Conservation (phyloP, 2,888 invertebrate genomes). For the Nephrotoma appendiculata region DNA sequence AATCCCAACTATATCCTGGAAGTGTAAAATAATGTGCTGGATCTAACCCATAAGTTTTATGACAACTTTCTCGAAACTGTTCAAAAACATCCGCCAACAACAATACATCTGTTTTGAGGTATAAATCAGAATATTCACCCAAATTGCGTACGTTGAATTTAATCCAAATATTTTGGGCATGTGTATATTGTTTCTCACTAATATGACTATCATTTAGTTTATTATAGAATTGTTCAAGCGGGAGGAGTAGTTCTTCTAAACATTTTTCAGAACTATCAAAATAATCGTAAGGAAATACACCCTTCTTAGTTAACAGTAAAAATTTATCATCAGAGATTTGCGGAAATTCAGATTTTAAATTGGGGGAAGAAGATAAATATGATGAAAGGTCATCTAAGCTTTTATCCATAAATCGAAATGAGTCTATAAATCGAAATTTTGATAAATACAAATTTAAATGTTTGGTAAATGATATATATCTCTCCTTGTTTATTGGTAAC, state of each 20-base stretch:
- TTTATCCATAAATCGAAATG: too few species aligned
- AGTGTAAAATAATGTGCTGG: too few species aligned
- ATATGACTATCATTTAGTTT: not conserved
- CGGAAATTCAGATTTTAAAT: too few species aligned
- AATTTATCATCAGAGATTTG: too few species aligned
- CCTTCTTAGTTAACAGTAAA: too few species aligned
- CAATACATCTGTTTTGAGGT: too few species aligned
- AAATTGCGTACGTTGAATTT: slow-evolving; percentile 13
- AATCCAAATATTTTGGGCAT: too few species aligned
- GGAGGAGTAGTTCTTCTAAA: not conserved
- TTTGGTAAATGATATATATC: not conserved
- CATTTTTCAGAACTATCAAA: not conserved
- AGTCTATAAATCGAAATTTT: slow-evolving; percentile 7
- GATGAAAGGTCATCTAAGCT: slow-evolving; percentile 3
- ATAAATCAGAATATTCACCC: slow-evolving; percentile 17
- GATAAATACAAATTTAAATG: not conserved
- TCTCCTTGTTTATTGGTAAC: not conserved
- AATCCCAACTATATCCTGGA: too few species aligned
- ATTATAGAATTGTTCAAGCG: not conserved
- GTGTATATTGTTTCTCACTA: not conserved
- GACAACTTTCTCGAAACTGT: too few species aligned
- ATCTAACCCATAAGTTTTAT: too few species aligned
- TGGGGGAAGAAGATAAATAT: not conserved
- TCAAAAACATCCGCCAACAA: too few species aligned
- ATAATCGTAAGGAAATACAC: too few species aligned